Evolutionary conservation across 1,140 invertebrate genomes (phyloP).

Genomic region (Cepaea nemoralis): DNA sequence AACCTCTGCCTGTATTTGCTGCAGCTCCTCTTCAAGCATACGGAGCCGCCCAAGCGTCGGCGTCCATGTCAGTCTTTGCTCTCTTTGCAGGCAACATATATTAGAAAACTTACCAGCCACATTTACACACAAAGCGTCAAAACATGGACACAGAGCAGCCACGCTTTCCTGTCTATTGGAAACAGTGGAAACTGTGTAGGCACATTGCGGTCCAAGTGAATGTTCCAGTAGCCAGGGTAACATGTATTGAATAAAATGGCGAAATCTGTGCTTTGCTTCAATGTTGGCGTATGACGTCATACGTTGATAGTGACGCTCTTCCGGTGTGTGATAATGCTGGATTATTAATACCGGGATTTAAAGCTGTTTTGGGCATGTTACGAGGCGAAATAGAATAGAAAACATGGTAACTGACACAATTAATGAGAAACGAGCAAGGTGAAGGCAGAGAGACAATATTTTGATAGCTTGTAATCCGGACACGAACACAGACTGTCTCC

Average conservation of each 20-base stretch:
- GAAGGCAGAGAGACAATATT: too few species aligned
- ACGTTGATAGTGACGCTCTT: not conserved
- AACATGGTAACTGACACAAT: too few species aligned
- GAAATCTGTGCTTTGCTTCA: not conserved
- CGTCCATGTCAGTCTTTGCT: constrained; percentile 53
- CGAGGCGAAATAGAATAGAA: too few species aligned
- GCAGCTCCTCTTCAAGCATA: constrained; percentile 55
- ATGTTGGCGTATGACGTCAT: not conserved
- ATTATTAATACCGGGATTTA: too few species aligned
- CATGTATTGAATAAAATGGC: not conserved
- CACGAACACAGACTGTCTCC: too few species aligned
- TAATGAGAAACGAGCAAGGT: too few species aligned
- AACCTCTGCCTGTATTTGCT: constrained; percentile 64
- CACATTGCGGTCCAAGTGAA: too few species aligned
- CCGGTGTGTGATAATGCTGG: not conserved
- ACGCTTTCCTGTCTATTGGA: constrained; percentile 78
- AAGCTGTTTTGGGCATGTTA: too few species aligned
- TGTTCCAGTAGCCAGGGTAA: too few species aligned
- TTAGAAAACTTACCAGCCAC: constrained; percentile 29
- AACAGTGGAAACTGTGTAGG: not conserved
- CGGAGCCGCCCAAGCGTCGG: constrained; percentile 48
- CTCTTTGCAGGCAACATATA: constrained; percentile 61
- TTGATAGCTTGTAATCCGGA: too few species aligned
- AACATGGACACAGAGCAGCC: constrained; percentile 89
- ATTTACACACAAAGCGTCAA: constrained; percentile 75